Evolutionary conservation across 2,113 vertebrate species (phyloP), one percentile per base, ranked within the genome.

Genomic region (Rhabdornis inornatus): DNA sequence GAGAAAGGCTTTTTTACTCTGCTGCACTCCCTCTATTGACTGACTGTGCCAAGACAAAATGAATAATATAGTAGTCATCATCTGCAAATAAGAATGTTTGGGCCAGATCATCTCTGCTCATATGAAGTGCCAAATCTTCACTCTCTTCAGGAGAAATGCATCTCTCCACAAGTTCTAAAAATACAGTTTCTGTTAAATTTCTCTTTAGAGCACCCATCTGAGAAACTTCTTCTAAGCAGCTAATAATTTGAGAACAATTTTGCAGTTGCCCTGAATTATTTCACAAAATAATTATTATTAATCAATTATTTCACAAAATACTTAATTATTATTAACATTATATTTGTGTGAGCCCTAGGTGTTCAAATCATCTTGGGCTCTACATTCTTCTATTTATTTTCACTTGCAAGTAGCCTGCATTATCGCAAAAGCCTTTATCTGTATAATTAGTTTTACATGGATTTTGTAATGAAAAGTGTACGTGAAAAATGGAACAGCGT

Each of bases 371-470:
- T 91, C 74, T 85, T 79, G 50, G 33, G 7, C 33, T 69, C 70
- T 76, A 40, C 44, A 22, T 80, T 88, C 25, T 83, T 93, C 37
- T 86, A 2, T 88, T 91, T 90, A 50, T 89, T 95, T 85, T 74
- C 28, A 68, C 35, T 86, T 94, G 59, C 24, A 93, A 83, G 35
- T 90, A 83, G 50, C 28, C 33, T 92, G 76, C 27, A 25, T 96
- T 95, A 92, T 90, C 3, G 0, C 75, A 87, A 64, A 83, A 86
- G 44, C 44, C 40, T 80, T 92, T 94, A 70, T 97, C 92, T 88
- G 11, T 70, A 11, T 94, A 93, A 96, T 95, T 96, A 91, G 52
- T 74, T 92, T 95, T 75, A 92, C 79, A 49, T 52, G 53, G 82
- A 78, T 90, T 95, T 94, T 83, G 60, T 94, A 86, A 88, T 52